Percentiles rank a stretch among this genome's conserved stretches.
Conservation (phyloP, 64 coral and sea anemone genomes). For the Acropora tenuis region DNA sequence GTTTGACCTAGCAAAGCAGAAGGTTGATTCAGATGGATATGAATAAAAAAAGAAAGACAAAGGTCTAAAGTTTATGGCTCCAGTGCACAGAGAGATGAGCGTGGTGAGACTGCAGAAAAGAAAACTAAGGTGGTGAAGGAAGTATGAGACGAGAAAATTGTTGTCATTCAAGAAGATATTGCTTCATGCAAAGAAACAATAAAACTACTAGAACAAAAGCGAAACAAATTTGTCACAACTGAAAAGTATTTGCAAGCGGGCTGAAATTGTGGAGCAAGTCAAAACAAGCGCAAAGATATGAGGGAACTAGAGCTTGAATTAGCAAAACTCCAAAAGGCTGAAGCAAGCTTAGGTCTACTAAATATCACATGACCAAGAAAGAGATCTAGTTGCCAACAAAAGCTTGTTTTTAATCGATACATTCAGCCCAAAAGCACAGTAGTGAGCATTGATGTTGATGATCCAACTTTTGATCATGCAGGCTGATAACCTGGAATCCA, state of each 20-base stretch:
- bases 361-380: not conserved
- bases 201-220: constrained; percentile 42
- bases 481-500: no score
- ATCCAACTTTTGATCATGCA: no score
- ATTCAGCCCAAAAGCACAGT: no score
- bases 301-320: constrained; percentile 46
- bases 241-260: constrained; percentile 54
- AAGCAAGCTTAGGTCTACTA: not conserved
- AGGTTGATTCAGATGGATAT: constrained; percentile 51
- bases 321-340: constrained; percentile 20
- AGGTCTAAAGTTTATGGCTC: constrained; percentile 56
- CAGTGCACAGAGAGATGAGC: not conserved
- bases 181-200: constrained; percentile 34
- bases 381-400: no score
- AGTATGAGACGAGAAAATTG: constrained; percentile 35
- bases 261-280: constrained; percentile 60
- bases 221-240: constrained; percentile 42
- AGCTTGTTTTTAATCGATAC: no score
- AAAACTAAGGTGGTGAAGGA: constrained; percentile 31
- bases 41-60: constrained; percentile 45
- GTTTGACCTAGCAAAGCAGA: constrained; percentile 18
- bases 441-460: no score
- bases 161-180: constrained; percentile 31
- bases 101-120: not conserved
- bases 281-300: constrained; percentile 24